A percentile compares a stretch with the other conserved stretches of the same genome.
Evolutionary conservation across 2,797 vertebrate genomes (phyloP).

Genomic region (Cephalopachus bancanus): DNA sequence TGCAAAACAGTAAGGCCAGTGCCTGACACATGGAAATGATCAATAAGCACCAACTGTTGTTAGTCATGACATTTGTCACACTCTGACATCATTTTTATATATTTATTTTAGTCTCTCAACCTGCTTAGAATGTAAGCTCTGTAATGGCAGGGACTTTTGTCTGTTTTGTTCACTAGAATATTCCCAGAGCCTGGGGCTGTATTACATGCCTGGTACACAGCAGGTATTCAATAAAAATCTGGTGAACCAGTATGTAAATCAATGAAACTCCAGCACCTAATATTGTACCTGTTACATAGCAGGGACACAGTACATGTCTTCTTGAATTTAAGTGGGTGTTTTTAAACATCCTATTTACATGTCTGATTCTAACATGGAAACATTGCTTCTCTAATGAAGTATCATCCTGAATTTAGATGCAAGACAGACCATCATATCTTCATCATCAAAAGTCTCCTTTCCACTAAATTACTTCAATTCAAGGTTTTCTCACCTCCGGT

Average conservation of each 20-base stretch:
- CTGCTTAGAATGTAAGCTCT: neutral
- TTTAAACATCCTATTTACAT: neutral
- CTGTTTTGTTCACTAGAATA: neutral
- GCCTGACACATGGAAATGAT: neutral
- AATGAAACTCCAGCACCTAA: neutral
- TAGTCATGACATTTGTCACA: neutral
- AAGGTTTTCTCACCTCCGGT: neutral
- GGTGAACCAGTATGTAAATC: neutral
- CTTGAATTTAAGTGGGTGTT: neutral
- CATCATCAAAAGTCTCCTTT: neutral
- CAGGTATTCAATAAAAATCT: neutral
- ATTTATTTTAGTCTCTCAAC: neutral
- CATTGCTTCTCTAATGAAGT: neutral
- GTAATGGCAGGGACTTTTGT: neutral
- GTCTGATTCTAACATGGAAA: constrained; percentile 6
- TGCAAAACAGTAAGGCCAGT: neutral
- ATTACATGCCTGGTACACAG: neutral
- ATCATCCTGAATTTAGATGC: neutral
- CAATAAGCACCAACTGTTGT: neutral
- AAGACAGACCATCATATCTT: neutral
- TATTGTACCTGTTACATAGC: neutral
- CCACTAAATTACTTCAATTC: neutral
- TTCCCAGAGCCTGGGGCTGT: neutral
- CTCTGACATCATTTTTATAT: neutral
- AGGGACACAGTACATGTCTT: neutral